These are phyloP conservation scores for Boulengeromyrus knoepffleri DNA, from an alignment of 2,113 vertebrate genomes.

Conservation along the genomic window DNA sequence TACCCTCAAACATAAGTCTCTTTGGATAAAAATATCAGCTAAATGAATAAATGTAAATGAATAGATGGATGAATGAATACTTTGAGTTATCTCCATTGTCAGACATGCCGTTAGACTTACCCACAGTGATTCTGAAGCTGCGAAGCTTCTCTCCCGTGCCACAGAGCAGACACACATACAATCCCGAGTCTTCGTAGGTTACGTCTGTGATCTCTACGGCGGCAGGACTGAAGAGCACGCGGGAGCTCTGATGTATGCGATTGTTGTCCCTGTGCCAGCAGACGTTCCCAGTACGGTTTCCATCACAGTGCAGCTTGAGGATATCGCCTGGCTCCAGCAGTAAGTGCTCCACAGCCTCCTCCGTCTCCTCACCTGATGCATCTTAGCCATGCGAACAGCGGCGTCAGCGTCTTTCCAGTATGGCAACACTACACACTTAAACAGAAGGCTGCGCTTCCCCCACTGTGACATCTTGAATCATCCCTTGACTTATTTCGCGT, in stretches of 20 bases:
- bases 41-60: not conserved
- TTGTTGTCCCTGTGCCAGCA: slow-evolving; percentile 78
- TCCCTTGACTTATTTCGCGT: slow-evolving; percentile 20
- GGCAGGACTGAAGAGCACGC: slow-evolving; percentile 62
- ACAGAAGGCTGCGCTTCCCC: not conserved
- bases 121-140: slow-evolving; percentile 79
- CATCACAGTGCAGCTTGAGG: slow-evolving; percentile 75
- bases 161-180: slow-evolving; percentile 66
- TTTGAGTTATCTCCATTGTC: too few relatives aligned
- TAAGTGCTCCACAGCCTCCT: slow-evolving; percentile 64
- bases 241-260: slow-evolving; percentile 60
- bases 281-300: slow-evolving; percentile 56
- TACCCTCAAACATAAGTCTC: not conserved
- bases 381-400: slow-evolving; percentile 31
- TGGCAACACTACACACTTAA: too few relatives aligned
- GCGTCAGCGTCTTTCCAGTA: not conserved
- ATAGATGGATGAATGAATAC: not conserved
- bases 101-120: slow-evolving; percentile 43
- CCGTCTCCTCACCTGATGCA: slow-evolving; percentile 44
- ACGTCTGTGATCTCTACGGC: slow-evolving; percentile 75
- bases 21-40: not conserved
- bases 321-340: slow-evolving; percentile 69
- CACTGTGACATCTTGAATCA: slow-evolving; percentile 38
- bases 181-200: slow-evolving; percentile 73
- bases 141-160: slow-evolving; percentile 65